These are phyloP conservation scores for Platerodrilus igneus DNA, from an alignment of 2,888 invertebrate species.

Conservation along the genomic window DNA sequence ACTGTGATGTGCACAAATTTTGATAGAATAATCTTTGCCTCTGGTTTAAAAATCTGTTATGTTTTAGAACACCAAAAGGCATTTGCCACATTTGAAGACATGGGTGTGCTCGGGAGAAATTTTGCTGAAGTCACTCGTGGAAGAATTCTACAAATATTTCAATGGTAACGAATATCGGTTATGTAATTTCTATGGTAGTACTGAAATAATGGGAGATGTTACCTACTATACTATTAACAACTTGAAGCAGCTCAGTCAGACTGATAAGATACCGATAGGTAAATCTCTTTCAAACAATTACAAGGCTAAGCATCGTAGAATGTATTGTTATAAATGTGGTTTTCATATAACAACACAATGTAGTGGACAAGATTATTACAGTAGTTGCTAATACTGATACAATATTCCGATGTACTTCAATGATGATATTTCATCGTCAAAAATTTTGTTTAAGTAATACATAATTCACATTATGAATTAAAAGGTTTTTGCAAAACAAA, in stretches of 20 bases:
- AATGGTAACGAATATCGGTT: constrained; percentile 60
- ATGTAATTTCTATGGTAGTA: constrained; percentile 88
- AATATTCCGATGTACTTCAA: no score
- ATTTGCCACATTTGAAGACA: constrained; percentile 59
- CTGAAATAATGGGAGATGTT: constrained; percentile 89
- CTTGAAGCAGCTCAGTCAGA: constrained; percentile 55
- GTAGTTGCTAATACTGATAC: constrained; percentile 61
- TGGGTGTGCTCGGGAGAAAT: constrained; percentile 90
- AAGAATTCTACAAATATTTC: constrained; percentile 73
- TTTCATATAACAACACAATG: no score
- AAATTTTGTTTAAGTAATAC: no score
- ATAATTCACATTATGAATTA: no score
- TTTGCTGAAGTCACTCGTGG: constrained; percentile 63
- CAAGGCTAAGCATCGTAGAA: constrained; percentile 62
- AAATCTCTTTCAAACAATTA: constrained; percentile 65
- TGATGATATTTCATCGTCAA: no score
- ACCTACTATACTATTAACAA: constrained; percentile 68
- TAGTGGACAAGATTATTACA: constrained; percentile 73
- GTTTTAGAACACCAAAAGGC: constrained; percentile 44
- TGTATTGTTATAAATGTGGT: no score
- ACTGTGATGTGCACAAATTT: no score
- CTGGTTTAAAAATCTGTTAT: no score
- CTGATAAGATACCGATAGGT: constrained; percentile 79
- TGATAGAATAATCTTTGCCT: no score
- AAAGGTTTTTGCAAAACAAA: no score